These are phyloP conservation scores for Leucoptera coffeella DNA, from an alignment of 2,888 invertebrate genomes.

Conservation along the genomic window DNA sequence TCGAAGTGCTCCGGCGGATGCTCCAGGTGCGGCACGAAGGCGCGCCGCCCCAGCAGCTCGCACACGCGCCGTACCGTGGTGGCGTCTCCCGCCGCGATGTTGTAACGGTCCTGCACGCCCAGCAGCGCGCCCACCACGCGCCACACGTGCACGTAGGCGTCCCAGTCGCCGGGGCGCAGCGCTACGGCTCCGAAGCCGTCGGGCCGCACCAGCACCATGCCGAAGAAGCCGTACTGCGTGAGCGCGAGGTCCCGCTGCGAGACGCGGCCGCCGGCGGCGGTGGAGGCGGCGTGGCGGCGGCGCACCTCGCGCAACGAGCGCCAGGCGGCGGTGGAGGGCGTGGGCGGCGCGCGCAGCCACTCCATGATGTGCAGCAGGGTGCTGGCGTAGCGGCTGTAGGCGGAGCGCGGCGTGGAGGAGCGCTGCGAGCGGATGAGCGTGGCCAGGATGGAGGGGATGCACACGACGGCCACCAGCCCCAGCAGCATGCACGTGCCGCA, in stretches of 20 bases:
- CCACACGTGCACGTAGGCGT: slow-evolving; percentile 80
- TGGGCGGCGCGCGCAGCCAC: slow-evolving; percentile 77
- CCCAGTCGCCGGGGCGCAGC: slow-evolving; percentile 57
- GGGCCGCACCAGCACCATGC: slow-evolving; percentile 59
- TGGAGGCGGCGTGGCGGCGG: slow-evolving; percentile 44
- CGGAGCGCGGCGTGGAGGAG: slow-evolving; percentile 57
- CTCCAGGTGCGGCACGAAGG: slow-evolving; percentile 57
- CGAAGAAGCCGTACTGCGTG: slow-evolving; percentile 85
- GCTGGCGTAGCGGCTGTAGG: slow-evolving; percentile 72
- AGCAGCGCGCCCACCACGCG: slow-evolving; percentile 72
- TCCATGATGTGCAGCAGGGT: slow-evolving; percentile 69
- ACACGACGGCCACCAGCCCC: slow-evolving; percentile 69
- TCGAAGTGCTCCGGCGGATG: slow-evolving; percentile 58
- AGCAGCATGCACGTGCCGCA: slow-evolving; percentile 67
- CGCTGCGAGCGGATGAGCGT: slow-evolving; percentile 67
- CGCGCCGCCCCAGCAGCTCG: slow-evolving; percentile 48
- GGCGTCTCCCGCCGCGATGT: slow-evolving; percentile 39
- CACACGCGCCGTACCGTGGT: slow-evolving; percentile 55
- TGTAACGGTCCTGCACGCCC: slow-evolving; percentile 73
- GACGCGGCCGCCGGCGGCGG: slow-evolving; percentile 49
- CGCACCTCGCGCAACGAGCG: slow-evolving; percentile 64
- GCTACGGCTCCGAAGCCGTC: slow-evolving; percentile 60
- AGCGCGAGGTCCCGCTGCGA: slow-evolving; percentile 80
- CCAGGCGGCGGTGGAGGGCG: slow-evolving; percentile 50
- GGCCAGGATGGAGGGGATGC: slow-evolving; percentile 66